Conservation (phyloP, 1,140 invertebrate genomes). For the Bilobella aurantiaca region DNA sequence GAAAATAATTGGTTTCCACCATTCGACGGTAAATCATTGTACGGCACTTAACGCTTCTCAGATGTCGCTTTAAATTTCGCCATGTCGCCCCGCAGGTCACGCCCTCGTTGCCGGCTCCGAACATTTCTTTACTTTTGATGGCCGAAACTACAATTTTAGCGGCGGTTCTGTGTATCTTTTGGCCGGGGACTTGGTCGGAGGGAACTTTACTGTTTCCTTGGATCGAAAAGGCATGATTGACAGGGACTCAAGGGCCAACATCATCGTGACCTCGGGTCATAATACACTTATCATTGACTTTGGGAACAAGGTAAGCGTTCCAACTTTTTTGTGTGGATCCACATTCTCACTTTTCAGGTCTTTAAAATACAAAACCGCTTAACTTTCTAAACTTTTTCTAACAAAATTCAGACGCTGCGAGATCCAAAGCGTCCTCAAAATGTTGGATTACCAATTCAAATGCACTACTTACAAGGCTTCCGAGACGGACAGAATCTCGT, state of each 20-base stretch:
- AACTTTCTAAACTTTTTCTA: not conserved
- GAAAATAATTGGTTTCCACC: slow-evolving; percentile 58
- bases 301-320: slow-evolving; percentile 27
- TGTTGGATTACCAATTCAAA: slow-evolving; percentile 23
- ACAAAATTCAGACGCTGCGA: slow-evolving; percentile 15
- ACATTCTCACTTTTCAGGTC: too few species aligned
- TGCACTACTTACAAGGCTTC: slow-evolving; percentile 21
- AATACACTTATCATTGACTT: slow-evolving; percentile 39
- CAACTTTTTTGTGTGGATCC: too few species aligned
- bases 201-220: slow-evolving; percentile 44
- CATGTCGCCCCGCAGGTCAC: too few species aligned
- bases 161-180: slow-evolving; percentile 57
- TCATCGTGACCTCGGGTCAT: slow-evolving; percentile 38
- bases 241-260: slow-evolving; percentile 33
- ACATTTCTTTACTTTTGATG: slow-evolving; percentile 68
- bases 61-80: slow-evolving; percentile 19
- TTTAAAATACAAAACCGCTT: too few species aligned
- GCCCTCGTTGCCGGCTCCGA: slow-evolving; percentile 56
- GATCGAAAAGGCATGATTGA: slow-evolving; percentile 35
- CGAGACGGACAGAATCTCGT: slow-evolving; percentile 19
- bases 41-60: slow-evolving; percentile 10
- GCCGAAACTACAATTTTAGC: slow-evolving; percentile 52
- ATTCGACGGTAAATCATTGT: slow-evolving; percentile 54
- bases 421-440: slow-evolving; percentile 16
- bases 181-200: slow-evolving; percentile 53